Percentiles rank a stretch among this genome's conserved stretches.
Evolutionary conservation across 2,888 invertebrate species (phyloP).

Genomic region (Sarcophaga caerulescens): DNA sequence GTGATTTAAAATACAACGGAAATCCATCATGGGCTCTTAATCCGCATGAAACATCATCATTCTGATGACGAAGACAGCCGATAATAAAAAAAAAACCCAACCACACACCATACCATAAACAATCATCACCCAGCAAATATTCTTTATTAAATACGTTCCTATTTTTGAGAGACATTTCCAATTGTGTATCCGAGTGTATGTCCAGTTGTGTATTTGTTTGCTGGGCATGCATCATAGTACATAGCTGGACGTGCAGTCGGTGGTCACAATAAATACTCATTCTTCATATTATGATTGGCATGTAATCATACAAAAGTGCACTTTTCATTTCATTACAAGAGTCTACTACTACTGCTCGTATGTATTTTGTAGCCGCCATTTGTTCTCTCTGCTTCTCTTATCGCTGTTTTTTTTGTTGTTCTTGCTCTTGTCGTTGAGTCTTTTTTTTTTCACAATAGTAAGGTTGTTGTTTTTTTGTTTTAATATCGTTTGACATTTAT

Average conservation of each 20-base stretch:
- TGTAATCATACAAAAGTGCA: constrained; percentile 41
- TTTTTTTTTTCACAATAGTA: too few species aligned
- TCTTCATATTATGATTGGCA: background rate
- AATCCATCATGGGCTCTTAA: constrained; percentile 33
- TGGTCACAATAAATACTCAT: too few species aligned
- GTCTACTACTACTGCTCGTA: too few species aligned
- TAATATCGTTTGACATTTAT: constrained; percentile 54
- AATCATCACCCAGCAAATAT: constrained; percentile 18
- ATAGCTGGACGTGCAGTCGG: too few species aligned
- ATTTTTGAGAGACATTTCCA: background rate
- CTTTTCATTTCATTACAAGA: constrained; percentile 41
- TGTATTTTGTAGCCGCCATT: too few species aligned
- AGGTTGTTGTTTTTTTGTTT: background rate
- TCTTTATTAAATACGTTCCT: background rate
- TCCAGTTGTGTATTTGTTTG: background rate
- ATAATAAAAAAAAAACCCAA: constrained; percentile 1
- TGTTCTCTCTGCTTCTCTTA: background rate
- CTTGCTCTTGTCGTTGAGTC: background rate
- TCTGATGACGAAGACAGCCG: constrained; percentile 9
- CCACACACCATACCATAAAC: background rate
- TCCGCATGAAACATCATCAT: constrained; percentile 15
- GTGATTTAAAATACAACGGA: constrained; percentile 32
- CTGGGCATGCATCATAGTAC: background rate
- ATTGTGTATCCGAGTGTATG: background rate
- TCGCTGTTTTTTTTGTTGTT: background rate